Evolutionary conservation across 1,140 invertebrate genomes (phyloP), one percentile per base, ranked within the genome.

Genomic region (Papilio polytes): DNA sequence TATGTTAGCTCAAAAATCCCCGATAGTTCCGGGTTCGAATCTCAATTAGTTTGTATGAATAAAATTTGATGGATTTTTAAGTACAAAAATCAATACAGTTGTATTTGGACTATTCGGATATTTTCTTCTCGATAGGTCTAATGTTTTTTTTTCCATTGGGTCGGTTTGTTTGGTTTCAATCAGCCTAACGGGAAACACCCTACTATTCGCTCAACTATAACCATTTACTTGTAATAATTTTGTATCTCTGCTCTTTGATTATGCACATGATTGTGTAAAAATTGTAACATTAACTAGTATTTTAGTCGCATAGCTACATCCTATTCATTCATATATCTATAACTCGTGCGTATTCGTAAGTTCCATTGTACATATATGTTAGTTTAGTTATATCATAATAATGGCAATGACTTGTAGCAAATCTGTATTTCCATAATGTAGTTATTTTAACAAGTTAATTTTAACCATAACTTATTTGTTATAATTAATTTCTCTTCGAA

Each of bases 311-410:
- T 66, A 66, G 9, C 13, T 36, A 31, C 26, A 70, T 31, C 26
- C 22, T 31, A 70, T 70, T 70, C 26, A 70, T 70, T 70, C 26
- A 70, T 70, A 7, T 70, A 41, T 41, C 36, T 41, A 36, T 70
- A 70, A 70, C 26, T 31, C 13, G 13, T 70, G 13, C 26, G 26
- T 70, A 70, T 31, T 31, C 26, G 63, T 70, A 70, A 70, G 63
- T 70, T 66, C n/a, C 22, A 70, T 70, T 70, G 22, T 70, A 70
- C 63, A 70, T 70, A 70, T 70, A 70, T 70, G 12, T 3, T 70
- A 70, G 63, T 70, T 70, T 70, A 70, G 63, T 70, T 70, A 31
- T 70, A 70, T 36, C 63, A 26, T 66, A 66, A 59, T 59, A 66
- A 26, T 66, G 36, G 12, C 63, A 31, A 15, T 66, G 63, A 66